Evolutionary conservation across 2,888 invertebrate genomes (phyloP).

Genomic region (Megalurothrips usitatus): DNA sequence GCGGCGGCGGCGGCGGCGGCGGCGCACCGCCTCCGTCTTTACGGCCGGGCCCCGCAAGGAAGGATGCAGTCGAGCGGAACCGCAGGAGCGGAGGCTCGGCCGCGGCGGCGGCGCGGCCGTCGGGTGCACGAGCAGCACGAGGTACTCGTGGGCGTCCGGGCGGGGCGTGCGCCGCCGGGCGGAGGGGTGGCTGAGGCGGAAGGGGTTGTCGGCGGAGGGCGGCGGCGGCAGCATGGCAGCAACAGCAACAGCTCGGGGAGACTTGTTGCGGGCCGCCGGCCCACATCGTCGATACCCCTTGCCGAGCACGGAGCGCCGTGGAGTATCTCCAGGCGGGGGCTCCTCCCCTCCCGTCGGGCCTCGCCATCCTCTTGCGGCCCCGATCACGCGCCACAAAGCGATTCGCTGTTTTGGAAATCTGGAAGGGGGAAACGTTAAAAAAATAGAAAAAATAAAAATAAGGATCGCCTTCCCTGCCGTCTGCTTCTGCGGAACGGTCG

Average conservation of each 20-base stretch:
- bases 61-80: neutral
- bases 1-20: too few relatives aligned
- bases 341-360: too few relatives aligned
- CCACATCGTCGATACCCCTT: neutral
- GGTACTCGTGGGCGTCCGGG: neutral
- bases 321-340: too few relatives aligned
- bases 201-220: neutral
- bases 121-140: neutral
- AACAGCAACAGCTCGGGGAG: neutral
- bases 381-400: too few relatives aligned
- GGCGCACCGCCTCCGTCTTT: neutral
- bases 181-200: neutral
- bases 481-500: too few relatives aligned
- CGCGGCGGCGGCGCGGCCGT: neutral
- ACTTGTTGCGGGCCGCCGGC: neutral
- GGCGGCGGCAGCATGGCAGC: neutral
- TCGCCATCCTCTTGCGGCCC: too few relatives aligned
- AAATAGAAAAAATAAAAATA: too few relatives aligned
- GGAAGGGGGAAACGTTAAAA: too few relatives aligned
- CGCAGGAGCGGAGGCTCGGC: neutral
- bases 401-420: too few relatives aligned
- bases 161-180: neutral
- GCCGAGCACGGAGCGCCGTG: neutral
- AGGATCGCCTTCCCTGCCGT: too few relatives aligned
- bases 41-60: neutral